Evolutionary conservation across 2,113 vertebrate species (phyloP), one percentile per base, ranked within the genome.

Genomic region (Channa argus): DNA sequence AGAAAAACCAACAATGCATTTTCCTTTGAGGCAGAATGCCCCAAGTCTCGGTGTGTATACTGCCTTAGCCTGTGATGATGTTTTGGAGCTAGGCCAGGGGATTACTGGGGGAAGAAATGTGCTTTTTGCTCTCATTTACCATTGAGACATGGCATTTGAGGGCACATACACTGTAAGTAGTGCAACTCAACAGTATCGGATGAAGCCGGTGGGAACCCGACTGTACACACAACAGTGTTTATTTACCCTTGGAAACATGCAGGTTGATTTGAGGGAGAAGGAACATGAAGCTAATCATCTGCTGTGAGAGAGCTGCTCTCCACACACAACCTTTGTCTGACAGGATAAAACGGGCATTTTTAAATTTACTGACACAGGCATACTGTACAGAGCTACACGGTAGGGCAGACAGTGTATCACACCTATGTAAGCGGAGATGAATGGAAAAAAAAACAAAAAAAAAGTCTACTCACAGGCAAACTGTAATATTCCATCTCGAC

Each of bases 391-490:
- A 41, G 45, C 11, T 58, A 10, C 15, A 60, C 15, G 44, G 47
- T 41, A 11, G 8, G 24, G 33, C 36, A 15, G 24, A 37, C 2
- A 47, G 14, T 10, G 15, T 10, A 33, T 37, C 34, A 39, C 38
- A 47, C 3, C 2, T 5, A 41, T 46, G 3, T 50, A 3, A 49
- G 15, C 7, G 5, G 15, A 39, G 13, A 37, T 3, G 6, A 73
- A 44, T 44, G 5, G 54, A 50, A 13, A 39, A 60, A 24, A 24
- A 50, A 13, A 39, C 56, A 24, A 24, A 50, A 45, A 46, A 43
- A 51, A 54, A 33, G 9, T 13, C 49, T 94, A 98, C 98, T 98
- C 84, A 99, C 98, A 98, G 88, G 97, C 97, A 93, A 98, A 99
- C 73, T 97, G 97, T 77, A 99, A 92, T 6, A 93, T 70, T 39